A percentile compares a stretch with the other conserved stretches of the same genome.
phyloP scores from a whole-genome alignment of 2,797 vertebrate species.

The Bradypodion ventrale region DNA sequence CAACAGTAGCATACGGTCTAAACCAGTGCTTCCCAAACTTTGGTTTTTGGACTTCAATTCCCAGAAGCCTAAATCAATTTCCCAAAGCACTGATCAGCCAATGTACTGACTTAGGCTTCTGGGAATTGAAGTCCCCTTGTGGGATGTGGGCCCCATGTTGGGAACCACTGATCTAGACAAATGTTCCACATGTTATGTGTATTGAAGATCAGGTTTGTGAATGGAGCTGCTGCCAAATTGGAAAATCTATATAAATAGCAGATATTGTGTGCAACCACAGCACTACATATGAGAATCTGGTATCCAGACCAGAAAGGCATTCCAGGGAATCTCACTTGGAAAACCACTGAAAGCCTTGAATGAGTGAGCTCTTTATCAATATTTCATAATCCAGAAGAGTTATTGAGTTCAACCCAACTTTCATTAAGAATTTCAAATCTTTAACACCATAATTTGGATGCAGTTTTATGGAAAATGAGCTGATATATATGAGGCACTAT shows the following conservation, averaged over 20 bases:
- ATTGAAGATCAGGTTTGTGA: too few relatives aligned
- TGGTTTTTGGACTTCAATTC: too few relatives aligned
- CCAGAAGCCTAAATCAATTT: too few relatives aligned
- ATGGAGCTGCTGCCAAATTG: too few relatives aligned
- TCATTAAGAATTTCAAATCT: not conserved
- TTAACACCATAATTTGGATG: not conserved
- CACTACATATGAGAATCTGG: not conserved
- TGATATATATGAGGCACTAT: not conserved
- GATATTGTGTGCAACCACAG: not conserved
- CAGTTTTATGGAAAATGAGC: slow-evolving; percentile 1
- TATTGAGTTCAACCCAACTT: not conserved
- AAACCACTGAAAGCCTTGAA: not conserved
- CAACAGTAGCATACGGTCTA: too few relatives aligned
- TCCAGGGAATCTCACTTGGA: not conserved
- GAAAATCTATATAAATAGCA: not conserved
- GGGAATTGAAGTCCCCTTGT: too few relatives aligned
- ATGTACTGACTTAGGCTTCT: too few relatives aligned
- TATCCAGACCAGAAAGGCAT: not conserved
- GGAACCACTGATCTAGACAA: too few relatives aligned
- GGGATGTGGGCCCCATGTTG: too few relatives aligned
- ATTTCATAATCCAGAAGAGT: not conserved
- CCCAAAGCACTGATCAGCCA: too few relatives aligned
- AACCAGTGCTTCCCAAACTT: too few relatives aligned
- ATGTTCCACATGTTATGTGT: too few relatives aligned
- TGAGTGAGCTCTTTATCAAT: not conserved